These are phyloP conservation scores for Salticus scenicus DNA, from an alignment of 2,888 invertebrate genomes.

Conservation along the genomic window DNA sequence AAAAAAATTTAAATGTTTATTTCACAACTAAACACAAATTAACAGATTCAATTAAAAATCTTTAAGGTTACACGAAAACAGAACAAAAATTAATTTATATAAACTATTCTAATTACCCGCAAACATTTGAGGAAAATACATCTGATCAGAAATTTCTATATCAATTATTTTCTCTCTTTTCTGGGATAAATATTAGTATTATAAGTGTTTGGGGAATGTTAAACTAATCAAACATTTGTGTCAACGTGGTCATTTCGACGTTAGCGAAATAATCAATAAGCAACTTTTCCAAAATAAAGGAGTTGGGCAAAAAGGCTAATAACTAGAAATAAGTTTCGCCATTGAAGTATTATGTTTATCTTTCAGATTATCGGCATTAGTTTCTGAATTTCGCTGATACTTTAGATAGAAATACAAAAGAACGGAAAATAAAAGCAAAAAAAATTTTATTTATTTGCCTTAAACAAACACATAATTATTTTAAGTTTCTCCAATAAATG, in stretches of 20 bases:
- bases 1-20: too few species aligned
- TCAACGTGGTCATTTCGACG: neutral
- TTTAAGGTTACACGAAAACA: too few species aligned
- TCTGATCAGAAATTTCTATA: too few species aligned
- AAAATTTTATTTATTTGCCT: neutral
- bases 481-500: too few species aligned
- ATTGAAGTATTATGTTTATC: neutral
- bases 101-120: too few species aligned
- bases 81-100: too few species aligned
- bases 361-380: neutral
- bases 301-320: neutral
- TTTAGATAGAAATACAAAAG: neutral
- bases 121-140: too few species aligned
- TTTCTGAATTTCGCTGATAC: neutral
- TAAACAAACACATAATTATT: too few species aligned
- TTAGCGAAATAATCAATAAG: constrained; percentile 7
- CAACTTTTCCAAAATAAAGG: neutral
- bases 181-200: neutral
- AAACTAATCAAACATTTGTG: constrained; percentile 3
- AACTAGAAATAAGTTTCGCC: neutral
- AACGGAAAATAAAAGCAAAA: neutral
- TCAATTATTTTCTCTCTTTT: neutral
- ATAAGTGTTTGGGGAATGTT: neutral
- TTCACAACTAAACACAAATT: too few species aligned
- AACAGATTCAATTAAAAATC: too few species aligned